Evolutionary conservation across 2,113 vertebrate species (phyloP), one percentile per base, ranked within the genome.

Genomic region (Amphiprion percula): DNA sequence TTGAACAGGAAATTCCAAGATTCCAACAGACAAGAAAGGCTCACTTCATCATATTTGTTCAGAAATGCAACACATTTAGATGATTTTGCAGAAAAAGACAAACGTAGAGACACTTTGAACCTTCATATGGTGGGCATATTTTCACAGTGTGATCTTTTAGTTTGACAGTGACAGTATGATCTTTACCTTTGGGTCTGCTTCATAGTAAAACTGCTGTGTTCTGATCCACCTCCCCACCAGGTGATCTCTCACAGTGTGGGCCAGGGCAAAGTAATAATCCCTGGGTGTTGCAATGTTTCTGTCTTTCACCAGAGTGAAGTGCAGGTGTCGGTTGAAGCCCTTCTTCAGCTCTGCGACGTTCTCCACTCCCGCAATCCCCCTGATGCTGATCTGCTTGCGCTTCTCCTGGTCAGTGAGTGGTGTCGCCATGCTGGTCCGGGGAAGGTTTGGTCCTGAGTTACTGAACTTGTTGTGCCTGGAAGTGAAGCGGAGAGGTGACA

Each of bases 271-370:
- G 90, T 96, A 99, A 72, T 98, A 99, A 80, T 99, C 97, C 33
- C 96, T 91, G 39, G 95, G 93, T 2, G 96, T 97, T 62, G 97
- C 96, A 60, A 98, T 96, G 59, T 99, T 99, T 39, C 97, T 90
- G 93, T 99, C 97, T 80, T 99, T 99, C 74, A 97, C 97, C 83
- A 99, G 88, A 1, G 97, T 98, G 95, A 99, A 99, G 89, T 99
- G 97, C 55, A 99, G 92, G 87, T 99, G 97, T 0, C 97, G 94
- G 70, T 98, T 98, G 86, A 98, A 98, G 66, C 96, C 92, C 50
- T 96, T 96, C 82, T 98, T 98, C 63, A 98, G 91, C 92, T 98
- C 97, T 0, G 96, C 93, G 41, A 98, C 97, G 59, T 94, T 97
- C 91, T 98, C 97, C 47, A 96, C 95, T 0, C 96, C 97, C 59